Evolutionary conservation across 2,888 invertebrate genomes (phyloP), one percentile per base, ranked within the genome.

Genomic region (Drosophila neonasuta): DNA sequence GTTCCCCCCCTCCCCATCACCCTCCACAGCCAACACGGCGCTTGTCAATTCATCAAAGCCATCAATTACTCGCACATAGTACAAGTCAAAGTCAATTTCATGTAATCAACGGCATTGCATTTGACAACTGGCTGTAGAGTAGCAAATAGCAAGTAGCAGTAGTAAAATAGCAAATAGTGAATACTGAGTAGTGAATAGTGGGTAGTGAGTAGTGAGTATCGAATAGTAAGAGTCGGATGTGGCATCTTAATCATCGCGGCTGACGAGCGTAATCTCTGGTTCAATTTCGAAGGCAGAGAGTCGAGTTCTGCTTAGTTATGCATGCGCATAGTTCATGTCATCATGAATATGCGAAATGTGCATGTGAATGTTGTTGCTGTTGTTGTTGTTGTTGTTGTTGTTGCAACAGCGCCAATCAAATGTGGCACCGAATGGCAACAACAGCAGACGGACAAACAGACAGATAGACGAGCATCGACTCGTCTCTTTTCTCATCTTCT

Each of bases 261-360:
- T 17, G 49, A 55, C 42, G 45, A 55, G 55, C 34, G 45, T 34
- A 50, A 44, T 56, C 71, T 51, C 39, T 52, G 58, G 63, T 65
- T 68, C 71, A 63, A 74, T 74, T 74, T 68, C 54, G 60, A 60
- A 58, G 69, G 72, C 68, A 36, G 50, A 55, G 24, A 24, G 6
- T 24, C 24, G 24, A 24, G 46, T 46, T 60, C 71, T 71, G 56
- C 67, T 81, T 77, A 75, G 63, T 84, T 81, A 81, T 81, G 84
- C 73, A 84, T 81, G 81, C 81, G 69, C 84, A 79, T 57, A 63
- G 41, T 42, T 45, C 45, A 54, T 68, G 66, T 76, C 76, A 77
- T 68, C 80, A 80, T 80, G 83, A 80, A 83, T 78, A 82, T 83
- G 84, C 81, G 79, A 80, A 68, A 68, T 62, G 30, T 13, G 45